Evolutionary conservation across 1,140 invertebrate genomes (phyloP).

Genomic region (Sitodiplosis mosellana): DNA sequence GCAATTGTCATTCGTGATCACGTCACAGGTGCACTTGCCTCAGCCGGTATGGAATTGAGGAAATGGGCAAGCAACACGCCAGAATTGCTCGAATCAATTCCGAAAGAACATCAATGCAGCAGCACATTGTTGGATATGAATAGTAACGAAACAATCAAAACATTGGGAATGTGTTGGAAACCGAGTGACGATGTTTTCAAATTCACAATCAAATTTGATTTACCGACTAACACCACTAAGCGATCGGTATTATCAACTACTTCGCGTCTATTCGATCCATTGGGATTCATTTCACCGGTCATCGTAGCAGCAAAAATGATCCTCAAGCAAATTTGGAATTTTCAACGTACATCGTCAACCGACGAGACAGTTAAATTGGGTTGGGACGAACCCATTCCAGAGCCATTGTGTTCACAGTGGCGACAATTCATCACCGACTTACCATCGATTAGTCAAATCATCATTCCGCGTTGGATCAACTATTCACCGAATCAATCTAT

Average conservation of each 20-base stretch:
- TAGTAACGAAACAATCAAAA: conserved; percentile 7
- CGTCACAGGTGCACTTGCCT: conserved; percentile 7
- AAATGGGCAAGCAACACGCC: conserved; percentile 15
- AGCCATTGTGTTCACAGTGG: too few relatives aligned
- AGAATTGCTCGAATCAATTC: neutral
- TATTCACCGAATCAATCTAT: too few relatives aligned
- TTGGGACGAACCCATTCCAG: too few relatives aligned
- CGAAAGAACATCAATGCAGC: neutral
- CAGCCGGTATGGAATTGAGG: conserved; percentile 9
- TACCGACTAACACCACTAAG: conserved; percentile 10
- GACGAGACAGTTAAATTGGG: too few relatives aligned
- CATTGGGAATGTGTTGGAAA: conserved; percentile 1
- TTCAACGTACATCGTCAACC: too few relatives aligned
- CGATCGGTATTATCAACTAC: conserved; percentile 14
- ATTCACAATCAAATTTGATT: neutral
- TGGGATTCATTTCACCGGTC: conserved; percentile 23
- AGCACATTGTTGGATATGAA: conserved; percentile 4
- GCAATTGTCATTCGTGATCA: conserved; percentile 7
- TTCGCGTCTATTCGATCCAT: conserved; percentile 17
- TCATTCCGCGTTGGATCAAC: too few relatives aligned
- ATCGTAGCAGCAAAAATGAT: conserved; percentile 21
- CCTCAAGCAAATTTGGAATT: conserved; percentile 20
- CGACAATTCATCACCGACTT: too few relatives aligned
- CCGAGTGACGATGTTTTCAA: neutral
- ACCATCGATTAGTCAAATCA: too few relatives aligned